Evolutionary conservation across 2,888 invertebrate genomes (phyloP).

Genomic region (Orthosia cruda): DNA sequence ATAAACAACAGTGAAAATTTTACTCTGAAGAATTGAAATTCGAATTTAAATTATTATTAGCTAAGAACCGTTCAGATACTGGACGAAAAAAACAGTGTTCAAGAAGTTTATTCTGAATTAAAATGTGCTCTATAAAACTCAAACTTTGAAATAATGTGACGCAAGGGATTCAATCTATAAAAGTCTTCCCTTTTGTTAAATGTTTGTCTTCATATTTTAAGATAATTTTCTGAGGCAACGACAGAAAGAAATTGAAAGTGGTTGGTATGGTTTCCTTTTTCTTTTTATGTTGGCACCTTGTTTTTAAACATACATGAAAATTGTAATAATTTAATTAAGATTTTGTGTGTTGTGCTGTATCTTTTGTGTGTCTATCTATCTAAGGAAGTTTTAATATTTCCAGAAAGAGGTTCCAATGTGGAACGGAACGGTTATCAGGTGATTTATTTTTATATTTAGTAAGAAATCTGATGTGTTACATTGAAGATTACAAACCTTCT

Average conservation of each 20-base stretch:
- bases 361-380: no score
- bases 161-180: constrained; percentile 52
- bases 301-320: no score
- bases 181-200: constrained; percentile 39
- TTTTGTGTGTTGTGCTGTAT: no score
- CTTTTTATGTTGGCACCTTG: no score
- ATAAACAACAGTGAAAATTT: constrained; percentile 29
- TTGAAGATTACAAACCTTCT: neutral
- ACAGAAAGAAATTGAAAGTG: constrained; percentile 32
- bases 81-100: constrained; percentile 31
- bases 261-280: no score
- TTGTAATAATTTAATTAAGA: no score
- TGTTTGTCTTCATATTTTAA: constrained; percentile 32
- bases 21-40: neutral
- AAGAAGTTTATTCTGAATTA: constrained; percentile 48
- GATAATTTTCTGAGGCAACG: constrained; percentile 16
- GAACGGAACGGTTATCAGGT: neutral
- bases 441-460: neutral
- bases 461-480: neutral
- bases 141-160: constrained; percentile 56
- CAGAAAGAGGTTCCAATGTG: neutral
- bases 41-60: no score
- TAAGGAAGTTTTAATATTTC: constrained; percentile 26
- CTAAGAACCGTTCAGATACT: neutral
- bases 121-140: constrained; percentile 55